phyloP scores from a whole-genome alignment of 2,113 vertebrate genomes.

The Dromiciops gliroides region DNA sequence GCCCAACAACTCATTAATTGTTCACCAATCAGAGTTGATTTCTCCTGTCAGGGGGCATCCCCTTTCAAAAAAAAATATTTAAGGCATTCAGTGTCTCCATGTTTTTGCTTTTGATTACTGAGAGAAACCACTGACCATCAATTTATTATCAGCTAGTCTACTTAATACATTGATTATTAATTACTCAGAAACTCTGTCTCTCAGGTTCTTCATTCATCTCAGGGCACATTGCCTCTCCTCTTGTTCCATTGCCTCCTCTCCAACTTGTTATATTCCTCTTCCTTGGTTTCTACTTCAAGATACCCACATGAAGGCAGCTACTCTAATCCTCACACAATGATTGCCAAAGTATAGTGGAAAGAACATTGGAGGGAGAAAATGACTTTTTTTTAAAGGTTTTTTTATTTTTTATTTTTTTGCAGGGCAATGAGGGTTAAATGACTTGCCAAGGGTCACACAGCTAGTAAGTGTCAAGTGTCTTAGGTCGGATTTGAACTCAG shows the following conservation, averaged over 20 bases:
- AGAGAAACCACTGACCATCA: too few relatives aligned
- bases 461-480: too few relatives aligned
- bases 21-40: background rate
- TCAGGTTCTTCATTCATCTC: background rate
- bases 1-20: background rate
- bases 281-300: background rate
- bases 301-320: background rate
- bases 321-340: background rate
- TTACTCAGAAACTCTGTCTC: too few relatives aligned
- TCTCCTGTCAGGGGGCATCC: background rate
- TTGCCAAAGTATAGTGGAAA: background rate
- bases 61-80: background rate
- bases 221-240: background rate
- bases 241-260: background rate
- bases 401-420: too few relatives aligned
- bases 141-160: too few relatives aligned
- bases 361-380: background rate
- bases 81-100: background rate
- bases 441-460: too few relatives aligned
- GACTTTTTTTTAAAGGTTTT: too few relatives aligned
- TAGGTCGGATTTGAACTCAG: too few relatives aligned
- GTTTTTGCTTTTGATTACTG: background rate
- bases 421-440: too few relatives aligned
- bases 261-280: background rate
- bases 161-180: too few relatives aligned